These are phyloP conservation scores for Acrocephalus scirpaceus DNA, from an alignment of 2,797 vertebrate species.

Conservation along the genomic window DNA sequence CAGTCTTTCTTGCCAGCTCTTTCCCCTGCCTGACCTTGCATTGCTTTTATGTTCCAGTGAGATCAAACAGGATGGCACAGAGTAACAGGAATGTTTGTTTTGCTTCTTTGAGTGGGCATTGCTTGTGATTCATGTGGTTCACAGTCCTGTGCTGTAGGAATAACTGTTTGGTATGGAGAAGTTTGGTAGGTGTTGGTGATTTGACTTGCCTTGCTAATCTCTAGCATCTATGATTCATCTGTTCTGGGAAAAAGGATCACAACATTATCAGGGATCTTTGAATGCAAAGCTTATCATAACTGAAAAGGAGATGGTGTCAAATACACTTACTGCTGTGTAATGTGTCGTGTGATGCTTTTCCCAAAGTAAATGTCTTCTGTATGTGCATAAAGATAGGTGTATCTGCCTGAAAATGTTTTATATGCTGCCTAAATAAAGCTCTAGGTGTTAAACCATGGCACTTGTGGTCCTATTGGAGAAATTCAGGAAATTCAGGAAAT, in stretches of 20 bases:
- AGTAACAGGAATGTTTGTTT: constrained; percentile 18
- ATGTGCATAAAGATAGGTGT: neutral
- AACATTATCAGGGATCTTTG: constrained; percentile 1
- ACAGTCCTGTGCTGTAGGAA: neutral
- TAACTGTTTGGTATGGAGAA: neutral
- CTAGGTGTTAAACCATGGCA: neutral
- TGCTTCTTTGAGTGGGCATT: constrained; percentile 13
- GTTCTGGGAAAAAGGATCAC: neutral
- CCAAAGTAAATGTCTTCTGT: neutral
- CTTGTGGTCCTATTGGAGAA: neutral
- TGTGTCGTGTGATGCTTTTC: neutral
- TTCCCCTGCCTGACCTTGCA: constrained; percentile 46
- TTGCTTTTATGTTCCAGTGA: constrained; percentile 4
- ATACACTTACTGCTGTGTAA: neutral
- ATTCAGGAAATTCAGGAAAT: neutral
- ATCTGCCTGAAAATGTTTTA: neutral
- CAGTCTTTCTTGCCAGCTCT: neutral
- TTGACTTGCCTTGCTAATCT: neutral
- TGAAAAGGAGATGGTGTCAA: neutral
- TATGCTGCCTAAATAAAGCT: neutral
- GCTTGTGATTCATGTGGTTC: neutral
- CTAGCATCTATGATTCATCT: constrained; percentile 8
- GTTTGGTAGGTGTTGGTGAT: neutral
- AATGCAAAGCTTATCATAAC: neutral
- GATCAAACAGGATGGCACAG: constrained; percentile 50